Base-by-base conservation (phyloP, 1,140 invertebrate genomes). In the Macrobrachium nipponense region DNA sequence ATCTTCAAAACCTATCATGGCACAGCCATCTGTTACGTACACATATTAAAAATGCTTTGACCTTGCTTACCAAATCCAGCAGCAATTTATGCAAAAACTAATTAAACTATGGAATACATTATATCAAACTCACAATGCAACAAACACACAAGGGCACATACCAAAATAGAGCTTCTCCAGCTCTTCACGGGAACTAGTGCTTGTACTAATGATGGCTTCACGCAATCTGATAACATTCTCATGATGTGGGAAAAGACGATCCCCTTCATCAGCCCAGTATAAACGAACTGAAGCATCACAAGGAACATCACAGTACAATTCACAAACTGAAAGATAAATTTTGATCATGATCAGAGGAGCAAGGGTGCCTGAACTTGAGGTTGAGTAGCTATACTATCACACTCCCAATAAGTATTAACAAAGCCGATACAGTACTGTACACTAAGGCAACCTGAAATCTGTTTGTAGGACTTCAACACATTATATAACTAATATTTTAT, bases 191-290 rank as follows among this genome's bases (percentile, higher is more conserved):
- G 90, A 90, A 60, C 91, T 89, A 44, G 92, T 91, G 80, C 91
- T 90, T 80, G 91, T 91, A 5, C 89, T 91, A 5, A 95, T 91
- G 14, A 95, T 90, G 90, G 94, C 94, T 91, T 97, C 94, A 89
- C 95, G 94, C 17, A 97, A 91, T 88, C 93, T 92, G 90, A 95
- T 96, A 51, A 97, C 93, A 73, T 94, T 90, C 61, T 95, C 94
- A 91, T 96, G 93, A 90, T 95, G 93, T 59, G 95, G 94, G 90
- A 94, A 95, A 44, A 93, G 91, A 75, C 92, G 92, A 89, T 96
- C 94, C 14, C 95, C 95, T 91, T 95, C 93, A 87, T 98, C 96
- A 90, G 94, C 93, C 95, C 96, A 98, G 90, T 95, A 96, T 90
- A 93, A 92, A 0, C 94, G 86, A 20, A 89, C 86, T 8, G 82